phyloP scores from a whole-genome alignment of 2,797 vertebrate species.

The Thripadectes ignobilis region DNA sequence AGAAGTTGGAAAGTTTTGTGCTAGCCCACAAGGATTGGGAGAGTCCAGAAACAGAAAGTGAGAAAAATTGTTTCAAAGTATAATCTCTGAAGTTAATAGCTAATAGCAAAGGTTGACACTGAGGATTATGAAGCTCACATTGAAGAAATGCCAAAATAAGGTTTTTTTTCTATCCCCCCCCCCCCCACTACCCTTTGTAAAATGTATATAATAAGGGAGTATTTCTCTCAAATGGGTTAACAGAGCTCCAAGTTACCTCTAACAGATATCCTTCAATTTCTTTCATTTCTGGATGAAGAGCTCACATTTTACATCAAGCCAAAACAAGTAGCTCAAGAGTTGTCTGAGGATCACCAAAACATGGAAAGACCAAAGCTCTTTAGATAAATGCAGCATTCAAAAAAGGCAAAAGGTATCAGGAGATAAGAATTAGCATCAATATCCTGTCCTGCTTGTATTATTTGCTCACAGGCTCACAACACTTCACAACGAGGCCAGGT shows the following conservation, averaged over 20 bases:
- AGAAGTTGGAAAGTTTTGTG: not conserved
- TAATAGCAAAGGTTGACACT: not conserved
- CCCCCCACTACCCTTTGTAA: rapidly evolving
- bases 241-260: not conserved
- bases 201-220: not conserved
- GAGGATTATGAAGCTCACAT: not conserved
- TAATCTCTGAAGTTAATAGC: not conserved
- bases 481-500: not conserved
- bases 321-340: not conserved
- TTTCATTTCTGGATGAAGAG: not conserved
- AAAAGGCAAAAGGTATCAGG: not conserved
- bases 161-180: not conserved
- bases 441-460: not conserved
- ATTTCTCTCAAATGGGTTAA: not conserved
- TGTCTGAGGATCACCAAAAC: not conserved
- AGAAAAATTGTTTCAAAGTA: not conserved
- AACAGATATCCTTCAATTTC: not conserved
- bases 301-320: not conserved
- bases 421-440: not conserved
- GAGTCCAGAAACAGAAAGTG: not conserved
- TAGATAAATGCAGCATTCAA: not conserved
- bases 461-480: not conserved
- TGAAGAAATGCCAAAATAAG: not conserved
- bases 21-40: not conserved
- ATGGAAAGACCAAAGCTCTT: not conserved